phyloP scores from a whole-genome alignment of 2,797 vertebrate genomes.

The Enteromius radiatus region DNA sequence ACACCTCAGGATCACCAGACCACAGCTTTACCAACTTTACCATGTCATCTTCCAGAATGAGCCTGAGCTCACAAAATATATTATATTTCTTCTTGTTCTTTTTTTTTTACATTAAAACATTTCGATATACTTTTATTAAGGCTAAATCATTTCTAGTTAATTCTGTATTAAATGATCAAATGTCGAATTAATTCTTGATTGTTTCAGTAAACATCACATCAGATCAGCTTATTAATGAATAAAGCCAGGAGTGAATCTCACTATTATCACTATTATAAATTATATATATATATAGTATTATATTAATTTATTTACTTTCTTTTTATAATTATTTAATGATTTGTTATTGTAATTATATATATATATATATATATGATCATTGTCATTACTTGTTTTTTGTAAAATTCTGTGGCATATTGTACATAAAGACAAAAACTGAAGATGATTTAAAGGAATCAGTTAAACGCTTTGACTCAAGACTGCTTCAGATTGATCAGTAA shows the following conservation, averaged over 20 bases:
- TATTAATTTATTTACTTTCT: too few relatives aligned
- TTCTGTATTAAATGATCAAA: not conserved
- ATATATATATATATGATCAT: not conserved
- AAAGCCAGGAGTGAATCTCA: not conserved
- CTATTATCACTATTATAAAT: not conserved
- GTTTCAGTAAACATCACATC: not conserved
- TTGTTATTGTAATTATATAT: not conserved
- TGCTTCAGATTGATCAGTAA: not conserved
- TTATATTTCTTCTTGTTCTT: not conserved
- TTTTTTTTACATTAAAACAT: not conserved
- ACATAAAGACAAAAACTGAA: not conserved
- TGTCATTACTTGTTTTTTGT: not conserved
- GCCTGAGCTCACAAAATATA: not conserved
- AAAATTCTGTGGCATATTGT: not conserved
- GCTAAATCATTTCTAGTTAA: not conserved
- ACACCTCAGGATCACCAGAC: not conserved
- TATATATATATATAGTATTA: not conserved
- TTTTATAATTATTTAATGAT: too few relatives aligned
- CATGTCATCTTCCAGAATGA: too few relatives aligned
- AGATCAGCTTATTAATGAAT: not conserved
- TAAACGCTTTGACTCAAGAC: not conserved
- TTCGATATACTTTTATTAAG: not conserved
- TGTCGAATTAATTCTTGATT: not conserved
- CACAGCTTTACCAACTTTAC: not conserved
- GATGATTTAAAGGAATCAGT: not conserved